Evolutionary conservation across 2,113 vertebrate species (phyloP), one percentile per base, ranked within the genome.

Genomic region (Melanocharis versteri): DNA sequence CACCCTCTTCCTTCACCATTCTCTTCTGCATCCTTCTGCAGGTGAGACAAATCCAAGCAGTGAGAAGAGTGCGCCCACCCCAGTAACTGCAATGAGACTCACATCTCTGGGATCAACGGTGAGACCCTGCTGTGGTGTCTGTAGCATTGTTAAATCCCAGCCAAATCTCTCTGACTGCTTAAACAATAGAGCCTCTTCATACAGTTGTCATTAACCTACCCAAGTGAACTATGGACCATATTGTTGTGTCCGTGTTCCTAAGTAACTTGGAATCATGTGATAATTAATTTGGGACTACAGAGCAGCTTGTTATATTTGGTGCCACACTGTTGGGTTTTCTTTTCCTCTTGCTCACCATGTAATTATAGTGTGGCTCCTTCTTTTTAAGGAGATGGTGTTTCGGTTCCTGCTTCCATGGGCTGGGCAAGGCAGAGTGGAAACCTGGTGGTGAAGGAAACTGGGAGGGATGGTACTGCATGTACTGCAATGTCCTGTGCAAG

Each of bases 51-150:
- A 71, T 72, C 6, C 89, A 84, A 88, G 56, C 71, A 61, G n/a
- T 62, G 96, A 97, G 24, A 96, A 77, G 54, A 93, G 86, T 44
- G 44, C 51, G 10, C 57, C 83, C 27, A 94, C 96, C 23, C 91
- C 95, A 70, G 64, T 78, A 50, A 80, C 85, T 48, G 68, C 53
- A 35, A 97, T 94, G 78, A 98, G 96, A 80, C 26, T 96, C 5
- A 4, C 50, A 16, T 92, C 95, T 84, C 84, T 87, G 0, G 50
- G 87, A 42, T 87, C 84, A 57, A 97, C 96, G 40, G 98, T 98
- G 93, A 97, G 97, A 7, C 10, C 28, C 28, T 76, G 66, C 42
- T 45, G 23, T 45, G 10, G 10, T 71, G 22, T 45, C 9, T 84
- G 40, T 14, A 50, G 45, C 15, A 3, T 15, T 90, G 11, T 14